Evolutionary conservation across 1,140 invertebrate genomes (phyloP), one percentile per base, ranked within the genome.

Genomic region (Drosophila orosa): DNA sequence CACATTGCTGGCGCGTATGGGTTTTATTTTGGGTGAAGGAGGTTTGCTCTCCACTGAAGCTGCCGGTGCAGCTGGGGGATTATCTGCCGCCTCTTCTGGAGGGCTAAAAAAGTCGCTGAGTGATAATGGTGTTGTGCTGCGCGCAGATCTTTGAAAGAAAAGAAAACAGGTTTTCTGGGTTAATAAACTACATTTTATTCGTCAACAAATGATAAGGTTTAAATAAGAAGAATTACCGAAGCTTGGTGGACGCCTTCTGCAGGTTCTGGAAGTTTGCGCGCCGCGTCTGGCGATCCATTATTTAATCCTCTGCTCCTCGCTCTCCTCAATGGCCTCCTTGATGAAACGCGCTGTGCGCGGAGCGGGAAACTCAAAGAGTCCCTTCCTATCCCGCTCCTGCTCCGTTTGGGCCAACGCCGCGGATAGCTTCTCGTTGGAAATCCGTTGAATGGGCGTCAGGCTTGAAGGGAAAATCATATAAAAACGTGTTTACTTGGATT

Each of bases 191-290:
- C 42, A 69, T 78, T 89, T 90, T 90, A 85, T 90, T 90, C 37
- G 6, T 62, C 17, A 61, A 68, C 35, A 62, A 39, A 10, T 39
- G 33, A 15, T 22, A 10, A 24, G 1, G 27, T n/a, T 22, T 15
- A 7, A 52, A 48, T 8, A 61, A 33, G 37, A 61, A 33, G 37
- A 45, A 57, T 68, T 80, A 90, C 85, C 85, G 80, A 66, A 56
- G 71, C 54, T 73, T 86, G 17, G 10, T 35, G 17, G 78, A 29
- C 15, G 63, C 35, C 45, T 66, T 55, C 50, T 90, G 90, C 4
- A 91, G 58, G 76, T 91, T 91, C 33, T 78, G 80, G 12, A 91
- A 80, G 59, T 91, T 91, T 2, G 86, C 78, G 50, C 56, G 78
- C 3, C 90, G 76, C 10, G 83, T 86, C 42, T 79, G 54, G 17